Base-by-base conservation (phyloP, 1,140 invertebrate species). In the Ladona fulva region DNA sequence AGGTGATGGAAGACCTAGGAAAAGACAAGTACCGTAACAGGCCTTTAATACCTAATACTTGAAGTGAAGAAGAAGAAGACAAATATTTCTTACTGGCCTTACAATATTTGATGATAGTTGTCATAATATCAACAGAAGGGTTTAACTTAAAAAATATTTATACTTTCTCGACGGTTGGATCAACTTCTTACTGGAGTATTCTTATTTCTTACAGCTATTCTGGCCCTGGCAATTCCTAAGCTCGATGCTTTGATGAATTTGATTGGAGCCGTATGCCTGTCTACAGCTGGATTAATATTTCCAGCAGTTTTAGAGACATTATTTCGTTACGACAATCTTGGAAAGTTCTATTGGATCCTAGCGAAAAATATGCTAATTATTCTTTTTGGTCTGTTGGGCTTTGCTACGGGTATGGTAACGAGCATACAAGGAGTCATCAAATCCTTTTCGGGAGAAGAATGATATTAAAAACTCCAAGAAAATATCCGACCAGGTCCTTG, bases 231-330 rank as follows among this genome's bases (percentile, higher is more conserved):
- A 75, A 75, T 75, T 24, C 74, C 74, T 3, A 1, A 5, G 14
- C 29, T 75, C 3, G 24, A 25, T 75, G 19, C 74, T 1, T 25
- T 75, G 74, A 75, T 75, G 74, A 24, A n/a, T 19, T 24, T 75
- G 14, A 75, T 75, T n/a, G 74, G 74, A 24, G 74, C 74, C 3
- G 74, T 75, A 10, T 75, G 74, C 74, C 16, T 75, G 19, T 75
- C 74, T 1, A 75, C 74, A 19, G 74, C 29, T 3, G 74, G 74
- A 42, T 3, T 75, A 14, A n/a, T 75, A 24, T 75, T 75, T 25
- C 74, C 74, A 14, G 74, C 74, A n/a, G 24, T 75, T 75, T 19
- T 75, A 24, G 74, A 75, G 19, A 75, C 74, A 5, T 3, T 75
- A 19, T 25, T 24, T 25, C 29, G 37, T 75, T 75, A 42, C 8